These are phyloP conservation scores for Nycticryphes semicollaris DNA, from an alignment of 2,113 vertebrate species.

Conservation along the genomic window DNA sequence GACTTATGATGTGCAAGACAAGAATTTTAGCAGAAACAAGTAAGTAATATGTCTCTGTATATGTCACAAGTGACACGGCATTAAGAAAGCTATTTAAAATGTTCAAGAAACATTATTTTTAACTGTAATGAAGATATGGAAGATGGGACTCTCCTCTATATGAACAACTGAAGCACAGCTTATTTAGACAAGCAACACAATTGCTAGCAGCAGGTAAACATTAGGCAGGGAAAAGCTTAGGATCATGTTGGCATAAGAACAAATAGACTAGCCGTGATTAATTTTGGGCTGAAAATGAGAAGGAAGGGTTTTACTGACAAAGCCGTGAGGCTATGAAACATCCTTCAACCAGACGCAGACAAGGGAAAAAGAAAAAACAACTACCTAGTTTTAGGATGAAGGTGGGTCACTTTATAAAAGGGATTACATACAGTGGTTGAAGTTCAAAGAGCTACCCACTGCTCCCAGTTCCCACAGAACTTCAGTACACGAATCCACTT, in stretches of 20 bases:
- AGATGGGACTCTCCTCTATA: not conserved
- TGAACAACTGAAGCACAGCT: not conserved
- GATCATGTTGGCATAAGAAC: slow-evolving; percentile 49
- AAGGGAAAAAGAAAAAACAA: not conserved
- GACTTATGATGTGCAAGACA: not conserved
- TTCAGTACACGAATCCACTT: not conserved
- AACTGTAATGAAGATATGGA: not conserved
- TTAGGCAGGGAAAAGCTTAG: slow-evolving; percentile 18
- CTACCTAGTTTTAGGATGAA: slow-evolving; percentile 49
- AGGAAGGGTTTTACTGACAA: slow-evolving; percentile 53
- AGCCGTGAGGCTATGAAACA: slow-evolving; percentile 60
- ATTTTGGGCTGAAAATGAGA: slow-evolving; percentile 55
- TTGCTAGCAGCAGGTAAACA: slow-evolving; percentile 40
- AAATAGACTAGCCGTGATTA: slow-evolving; percentile 58
- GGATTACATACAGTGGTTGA: not conserved
- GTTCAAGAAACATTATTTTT: not conserved
- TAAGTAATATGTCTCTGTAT: not conserved
- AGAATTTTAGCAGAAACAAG: not conserved
- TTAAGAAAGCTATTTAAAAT: not conserved
- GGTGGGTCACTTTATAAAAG: slow-evolving; percentile 42
- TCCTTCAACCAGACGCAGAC: slow-evolving; percentile 32
- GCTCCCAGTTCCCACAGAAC: not conserved
- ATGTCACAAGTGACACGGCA: not conserved
- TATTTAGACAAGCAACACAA: not conserved
- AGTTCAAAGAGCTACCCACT: not conserved